Evolutionary conservation across 1,140 invertebrate species (phyloP), one percentile per base, ranked within the genome.

Genomic region (Thaumetopoea pityocampa): DNA sequence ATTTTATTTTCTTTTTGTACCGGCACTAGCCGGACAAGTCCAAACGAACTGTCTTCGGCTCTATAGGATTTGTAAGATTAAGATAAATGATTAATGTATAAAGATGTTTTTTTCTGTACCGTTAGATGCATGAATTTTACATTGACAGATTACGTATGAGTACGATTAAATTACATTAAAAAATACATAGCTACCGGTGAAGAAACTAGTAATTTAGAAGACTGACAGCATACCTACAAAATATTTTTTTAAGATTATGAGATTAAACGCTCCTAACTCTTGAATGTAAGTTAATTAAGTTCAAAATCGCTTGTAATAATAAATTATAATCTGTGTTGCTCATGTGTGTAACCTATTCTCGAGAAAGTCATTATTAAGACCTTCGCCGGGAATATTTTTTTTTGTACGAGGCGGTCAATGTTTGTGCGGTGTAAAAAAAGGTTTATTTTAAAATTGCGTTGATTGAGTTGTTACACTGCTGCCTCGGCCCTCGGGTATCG

Each of bases 401-500:
- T 78, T 82, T 80, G 63, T 74, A 57, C 42, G 55, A 24, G 37
- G 49, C 62, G 54, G 51, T 48, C 55, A 47, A 38, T 55, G 58
- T 67, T 67, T 69, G 52, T 68, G 59, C 46, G 59, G 54, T 51
- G 67, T 62, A 73, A 67, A 61, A 76, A 74, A 74, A 68, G 40
- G 63, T 74, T 77, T 78, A 76, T 80, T 73, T 82, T 71, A 72
- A 79, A 76, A 74, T 67, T 69, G 66, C 67, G 67, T 72, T 83
- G 79, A 80, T 83, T 83, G 79, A 83, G 79, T 77, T 78, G 72
- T 83, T 83, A 80, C n/a, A n/a, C n/a, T n/a, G n/a, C n/a, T 47
- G 62, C 61, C 22, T 32, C 54, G 64, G 51, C 34, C 58, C n/a
- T 64, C 51, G 36, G 35, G 54, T 55, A 59, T 64, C 51, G 61